Evolutionary conservation across 2,797 vertebrate species (phyloP).

Genomic region (Eidolon dupreanum): DNA sequence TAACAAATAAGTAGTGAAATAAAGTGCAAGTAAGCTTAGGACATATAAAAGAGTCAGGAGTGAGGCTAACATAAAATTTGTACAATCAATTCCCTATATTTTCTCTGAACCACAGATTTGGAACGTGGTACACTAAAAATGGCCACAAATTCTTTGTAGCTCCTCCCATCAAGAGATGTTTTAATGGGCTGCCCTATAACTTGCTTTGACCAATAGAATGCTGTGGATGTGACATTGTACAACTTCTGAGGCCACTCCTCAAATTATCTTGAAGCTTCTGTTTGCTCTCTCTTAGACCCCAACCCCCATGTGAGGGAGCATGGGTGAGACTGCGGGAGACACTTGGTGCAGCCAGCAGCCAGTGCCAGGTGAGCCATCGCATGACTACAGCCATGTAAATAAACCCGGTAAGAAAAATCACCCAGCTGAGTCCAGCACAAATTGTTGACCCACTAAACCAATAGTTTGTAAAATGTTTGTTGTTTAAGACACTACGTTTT

Average conservation of each 20-base stretch:
- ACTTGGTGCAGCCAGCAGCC: not conserved
- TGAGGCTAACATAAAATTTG: not conserved
- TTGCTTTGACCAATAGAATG: not conserved
- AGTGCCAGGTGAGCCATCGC: not conserved
- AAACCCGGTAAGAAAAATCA: not conserved
- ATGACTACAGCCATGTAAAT: not conserved
- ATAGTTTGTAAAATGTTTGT: not conserved
- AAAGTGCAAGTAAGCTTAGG: not conserved
- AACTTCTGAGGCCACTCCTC: not conserved
- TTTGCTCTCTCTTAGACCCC: not conserved
- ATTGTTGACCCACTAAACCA: not conserved
- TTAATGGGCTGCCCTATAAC: not conserved
- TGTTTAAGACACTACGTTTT: not conserved
- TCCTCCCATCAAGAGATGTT: not conserved
- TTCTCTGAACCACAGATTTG: not conserved
- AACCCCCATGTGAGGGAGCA: not conserved
- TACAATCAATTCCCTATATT: not conserved
- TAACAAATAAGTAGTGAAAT: not conserved
- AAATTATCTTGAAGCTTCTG: not conserved
- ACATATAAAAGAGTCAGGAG: not conserved
- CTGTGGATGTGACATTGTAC: not conserved
- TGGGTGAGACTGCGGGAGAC: not conserved
- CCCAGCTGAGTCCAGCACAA: not conserved
- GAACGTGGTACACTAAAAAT: not conserved
- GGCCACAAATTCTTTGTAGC: not conserved